Evolutionary conservation across 2,888 invertebrate species (phyloP).

Genomic region (Prostheceraeus crozeri): DNA sequence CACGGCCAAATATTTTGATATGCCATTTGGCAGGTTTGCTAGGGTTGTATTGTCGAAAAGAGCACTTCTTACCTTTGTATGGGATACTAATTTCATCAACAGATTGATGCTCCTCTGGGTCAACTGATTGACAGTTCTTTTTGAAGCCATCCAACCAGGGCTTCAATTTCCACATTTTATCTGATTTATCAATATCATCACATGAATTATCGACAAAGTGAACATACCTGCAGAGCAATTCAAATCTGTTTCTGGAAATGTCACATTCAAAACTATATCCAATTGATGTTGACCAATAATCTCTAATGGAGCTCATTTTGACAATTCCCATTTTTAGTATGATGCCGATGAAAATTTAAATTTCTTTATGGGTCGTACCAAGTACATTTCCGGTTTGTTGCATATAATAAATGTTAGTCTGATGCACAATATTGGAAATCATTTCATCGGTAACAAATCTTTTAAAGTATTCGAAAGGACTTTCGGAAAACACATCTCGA

Average conservation of each 20-base stretch:
- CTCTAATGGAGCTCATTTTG: too few relatives aligned
- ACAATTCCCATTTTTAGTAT: too few relatives aligned
- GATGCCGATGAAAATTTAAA: too few relatives aligned
- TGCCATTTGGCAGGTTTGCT: constrained; percentile 39
- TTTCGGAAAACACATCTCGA: too few relatives aligned
- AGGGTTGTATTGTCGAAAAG: constrained; percentile 26
- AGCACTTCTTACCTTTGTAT: constrained; percentile 37
- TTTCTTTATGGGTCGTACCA: too few relatives aligned
- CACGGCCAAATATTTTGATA: constrained; percentile 37
- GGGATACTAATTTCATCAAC: constrained; percentile 40
- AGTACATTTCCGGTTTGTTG: too few relatives aligned
- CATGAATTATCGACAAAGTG: constrained; percentile 34
- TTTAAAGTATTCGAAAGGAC: too few relatives aligned
- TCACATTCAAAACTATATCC: too few relatives aligned
- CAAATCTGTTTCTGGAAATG: constrained; percentile 29
- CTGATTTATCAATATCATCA: constrained; percentile 9
- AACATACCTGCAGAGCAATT: constrained; percentile 17
- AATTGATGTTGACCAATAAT: too few relatives aligned
- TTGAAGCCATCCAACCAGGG: constrained; percentile 37
- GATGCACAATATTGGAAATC: too few relatives aligned
- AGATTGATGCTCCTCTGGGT: constrained; percentile 35
- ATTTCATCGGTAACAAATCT: too few relatives aligned
- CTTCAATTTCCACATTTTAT: constrained; percentile 31
- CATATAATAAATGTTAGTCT: too few relatives aligned
- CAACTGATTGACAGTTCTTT: constrained; percentile 35